A percentile compares a stretch with the other conserved stretches of the same genome.
phyloP scores from a whole-genome alignment of 1,140 invertebrate species.

The Calephelis virginiensis region DNA sequence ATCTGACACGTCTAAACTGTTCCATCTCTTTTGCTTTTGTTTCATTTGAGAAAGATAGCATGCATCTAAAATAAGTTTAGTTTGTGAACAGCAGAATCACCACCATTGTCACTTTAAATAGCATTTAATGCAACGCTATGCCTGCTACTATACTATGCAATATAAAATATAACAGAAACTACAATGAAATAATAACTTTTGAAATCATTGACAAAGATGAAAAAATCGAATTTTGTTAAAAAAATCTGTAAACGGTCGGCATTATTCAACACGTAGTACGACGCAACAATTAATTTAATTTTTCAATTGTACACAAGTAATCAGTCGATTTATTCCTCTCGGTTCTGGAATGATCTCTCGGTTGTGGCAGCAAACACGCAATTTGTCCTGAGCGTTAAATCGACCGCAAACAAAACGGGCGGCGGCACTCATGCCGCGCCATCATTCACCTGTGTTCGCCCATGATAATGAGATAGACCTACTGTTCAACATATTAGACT shows the following conservation, averaged over 20 bases:
- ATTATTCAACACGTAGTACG: conserved; percentile 13
- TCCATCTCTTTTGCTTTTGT: no score
- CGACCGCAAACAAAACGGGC: conserved; percentile 75
- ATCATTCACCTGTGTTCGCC: conserved; percentile 75
- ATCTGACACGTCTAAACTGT: no score
- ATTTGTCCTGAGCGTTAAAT: conserved; percentile 75
- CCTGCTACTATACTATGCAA: no score
- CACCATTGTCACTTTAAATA: no score
- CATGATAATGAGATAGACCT: conserved; percentile 77
- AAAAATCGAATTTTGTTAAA: background rate
- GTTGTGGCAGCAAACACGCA: conserved; percentile 70
- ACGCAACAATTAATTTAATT: conserved; percentile 51
- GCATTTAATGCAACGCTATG: no score
- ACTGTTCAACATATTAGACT: conserved; percentile 75
- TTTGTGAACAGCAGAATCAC: no score
- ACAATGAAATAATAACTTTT: no score
- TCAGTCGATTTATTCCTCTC: conserved; percentile 65
- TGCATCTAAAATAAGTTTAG: no score
- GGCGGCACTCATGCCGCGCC: conserved; percentile 53
- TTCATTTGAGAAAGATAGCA: no score
- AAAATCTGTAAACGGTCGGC: conserved; percentile 5
- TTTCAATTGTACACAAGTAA: conserved; percentile 65
- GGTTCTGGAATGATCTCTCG: conserved; percentile 61
- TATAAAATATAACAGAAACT: no score
- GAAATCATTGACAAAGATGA: background rate